A percentile compares a stretch with the other conserved stretches of the same genome.
These are phyloP conservation scores for Nothobranchius furzeri DNA, from an alignment of 2,113 vertebrate genomes.

Conservation along the genomic window DNA sequence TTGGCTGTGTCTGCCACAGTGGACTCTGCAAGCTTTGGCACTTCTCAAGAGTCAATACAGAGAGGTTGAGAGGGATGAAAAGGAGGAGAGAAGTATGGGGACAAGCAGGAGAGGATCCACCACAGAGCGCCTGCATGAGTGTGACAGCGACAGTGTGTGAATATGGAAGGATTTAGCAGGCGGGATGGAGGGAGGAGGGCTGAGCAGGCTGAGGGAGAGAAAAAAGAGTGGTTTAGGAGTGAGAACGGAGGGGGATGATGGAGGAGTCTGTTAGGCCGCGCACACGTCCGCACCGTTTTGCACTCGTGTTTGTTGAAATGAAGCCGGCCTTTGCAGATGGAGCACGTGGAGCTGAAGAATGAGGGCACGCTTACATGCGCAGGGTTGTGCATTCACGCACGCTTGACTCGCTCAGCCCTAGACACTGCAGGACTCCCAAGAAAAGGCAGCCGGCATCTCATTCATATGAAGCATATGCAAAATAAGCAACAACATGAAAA, in stretches of 20 bases:
- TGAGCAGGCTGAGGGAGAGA: slow-evolving; percentile 28
- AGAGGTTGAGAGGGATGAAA: slow-evolving; percentile 44
- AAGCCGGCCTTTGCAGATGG: slow-evolving; percentile 19
- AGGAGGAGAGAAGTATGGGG: slow-evolving; percentile 17
- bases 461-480: slow-evolving; percentile 30
- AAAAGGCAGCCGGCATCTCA: slow-evolving; percentile 33
- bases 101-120: slow-evolving; percentile 38
- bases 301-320: slow-evolving; percentile 21
- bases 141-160: slow-evolving; percentile 90
- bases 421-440: slow-evolving; percentile 15
- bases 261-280: slow-evolving; percentile 27
- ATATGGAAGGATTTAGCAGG: slow-evolving; percentile 66
- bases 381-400: slow-evolving; percentile 31
- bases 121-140: slow-evolving; percentile 72
- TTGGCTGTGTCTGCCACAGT: slow-evolving; percentile 55
- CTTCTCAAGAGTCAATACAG: slow-evolving; percentile 61
- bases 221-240: slow-evolving; percentile 21
- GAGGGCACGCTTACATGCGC: slow-evolving; percentile 38
- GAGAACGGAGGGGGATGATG: slow-evolving; percentile 23
- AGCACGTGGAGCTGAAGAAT: slow-evolving; percentile 23
- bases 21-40: slow-evolving; percentile 59
- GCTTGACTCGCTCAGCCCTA: slow-evolving; percentile 31
- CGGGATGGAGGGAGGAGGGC: slow-evolving; percentile 17
- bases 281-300: slow-evolving; percentile 16
- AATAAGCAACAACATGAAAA: slow-evolving; percentile 22